Conservation (phyloP, 1,140 invertebrate genomes). For the Neuroterus valhalla region DNA sequence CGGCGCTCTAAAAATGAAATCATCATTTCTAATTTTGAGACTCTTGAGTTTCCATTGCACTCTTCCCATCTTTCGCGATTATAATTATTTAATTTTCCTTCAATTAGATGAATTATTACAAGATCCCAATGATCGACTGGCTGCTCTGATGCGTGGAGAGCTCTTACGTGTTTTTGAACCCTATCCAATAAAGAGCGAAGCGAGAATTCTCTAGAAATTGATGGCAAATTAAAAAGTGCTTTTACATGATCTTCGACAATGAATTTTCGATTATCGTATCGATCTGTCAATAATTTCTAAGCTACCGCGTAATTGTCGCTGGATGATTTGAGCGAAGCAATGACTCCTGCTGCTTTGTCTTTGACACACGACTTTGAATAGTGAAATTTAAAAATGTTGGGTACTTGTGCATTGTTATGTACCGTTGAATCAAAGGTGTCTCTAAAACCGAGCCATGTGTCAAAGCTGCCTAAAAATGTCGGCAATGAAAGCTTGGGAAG, state of each 20-base stretch:
- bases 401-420: neutral
- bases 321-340: neutral
- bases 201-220: neutral
- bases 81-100: neutral
- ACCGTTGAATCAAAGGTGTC: too few species aligned
- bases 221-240: too few species aligned
- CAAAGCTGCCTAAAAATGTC: neutral
- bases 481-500: slow-evolving; percentile 8
- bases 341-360: too few species aligned
- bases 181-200: neutral
- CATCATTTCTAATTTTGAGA: slow-evolving; percentile 25
- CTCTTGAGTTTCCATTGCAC: neutral
- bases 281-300: slow-evolving; percentile 11
- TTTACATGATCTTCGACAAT: too few species aligned
- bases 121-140: too few species aligned
- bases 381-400: too few species aligned
- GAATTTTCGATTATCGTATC: too few species aligned
- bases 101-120: too few species aligned
- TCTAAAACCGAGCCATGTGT: too few species aligned
- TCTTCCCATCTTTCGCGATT: slow-evolving; percentile 30
- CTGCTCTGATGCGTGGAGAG: too few species aligned
- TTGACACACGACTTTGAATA: too few species aligned
- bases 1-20: too few species aligned
- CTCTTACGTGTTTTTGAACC: neutral
- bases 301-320: neutral